Base-by-base conservation (phyloP, 2,888 invertebrate species). In the Protonemura montana region DNA sequence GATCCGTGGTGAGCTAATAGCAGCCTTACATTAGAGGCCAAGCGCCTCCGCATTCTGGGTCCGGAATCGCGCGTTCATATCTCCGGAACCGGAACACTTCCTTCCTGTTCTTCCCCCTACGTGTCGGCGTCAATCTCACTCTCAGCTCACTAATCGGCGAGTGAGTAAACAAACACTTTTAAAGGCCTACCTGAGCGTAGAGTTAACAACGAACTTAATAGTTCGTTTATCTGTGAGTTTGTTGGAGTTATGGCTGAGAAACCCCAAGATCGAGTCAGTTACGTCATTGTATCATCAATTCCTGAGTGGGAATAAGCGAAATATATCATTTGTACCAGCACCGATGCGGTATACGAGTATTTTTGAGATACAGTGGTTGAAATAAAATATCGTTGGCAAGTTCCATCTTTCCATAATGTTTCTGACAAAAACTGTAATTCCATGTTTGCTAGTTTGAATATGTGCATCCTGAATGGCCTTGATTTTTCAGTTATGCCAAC, bases 21-120 rank as follows among this genome's bases (percentile, higher is more conserved):
- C 13, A 41, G 59, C 59, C 13, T 59, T 21, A 21, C 16, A 13
- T 10, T 13, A 21, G 59, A 59, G 59, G 59, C 16, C 59, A 10
- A 59, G 59, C 59, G 59, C 59, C 59, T 59, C 59, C 59, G 59
- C 16, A 59, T 59, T 21, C 59, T 10, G 59, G 13, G 59, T 13
- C 21, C 59, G 21, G 16, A 21, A 59, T 21, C 59, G 21, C 59
- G 3, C 59, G 21, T 13, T 59, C 59, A 7, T 3, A 10, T 59
- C 59, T 21, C 59, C 59, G 59, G 16, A 10, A 59, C 78, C 78
- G 78, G 78, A 78, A 78, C 78, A 26, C 78, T 78, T 78, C 78
- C 78, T 78, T 78, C 78, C 78, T 78, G 78, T 78, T 2, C 59
- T 21, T 35, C 5, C 35, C 10, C 35, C 35, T 35, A 10, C 35